Evolutionary conservation across 2,113 vertebrate species (phyloP).

Genomic region (Quiscalus mexicanus): DNA sequence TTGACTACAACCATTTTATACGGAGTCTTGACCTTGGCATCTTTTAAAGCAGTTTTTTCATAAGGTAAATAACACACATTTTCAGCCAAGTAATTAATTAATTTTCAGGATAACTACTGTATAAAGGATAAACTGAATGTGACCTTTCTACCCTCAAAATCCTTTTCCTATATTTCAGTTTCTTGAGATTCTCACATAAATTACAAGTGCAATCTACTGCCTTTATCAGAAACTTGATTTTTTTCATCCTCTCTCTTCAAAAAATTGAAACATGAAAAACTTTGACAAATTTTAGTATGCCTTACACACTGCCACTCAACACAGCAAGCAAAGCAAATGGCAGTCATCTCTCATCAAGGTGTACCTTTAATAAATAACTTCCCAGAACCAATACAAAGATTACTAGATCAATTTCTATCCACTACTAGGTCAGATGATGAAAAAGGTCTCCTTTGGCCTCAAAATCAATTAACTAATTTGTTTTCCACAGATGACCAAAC

Average conservation of each 20-base stretch:
- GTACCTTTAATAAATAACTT: constrained; percentile 10
- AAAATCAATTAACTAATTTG: constrained; percentile 2
- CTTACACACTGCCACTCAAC: neutral
- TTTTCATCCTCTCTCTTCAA: neutral
- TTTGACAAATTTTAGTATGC: neutral
- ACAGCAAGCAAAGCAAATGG: neutral
- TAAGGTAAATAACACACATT: neutral
- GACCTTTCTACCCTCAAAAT: neutral
- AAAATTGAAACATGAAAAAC: neutral
- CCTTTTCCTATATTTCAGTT: neutral
- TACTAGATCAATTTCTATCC: constrained; percentile 3
- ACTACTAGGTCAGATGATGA: neutral
- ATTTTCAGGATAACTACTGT: neutral
- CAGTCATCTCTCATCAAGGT: neutral
- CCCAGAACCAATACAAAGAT: neutral
- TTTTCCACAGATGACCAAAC: neutral
- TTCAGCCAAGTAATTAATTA: neutral
- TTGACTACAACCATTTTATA: neutral
- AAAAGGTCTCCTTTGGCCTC: constrained; percentile 7
- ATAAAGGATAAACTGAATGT: neutral
- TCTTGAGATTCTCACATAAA: neutral
- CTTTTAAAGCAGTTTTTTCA: neutral
- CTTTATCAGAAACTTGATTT: neutral
- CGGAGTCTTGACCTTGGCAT: neutral
- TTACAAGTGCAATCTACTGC: neutral